Evolutionary conservation across 2,797 vertebrate genomes (phyloP).

Genomic region (Oreortyx pictus): DNA sequence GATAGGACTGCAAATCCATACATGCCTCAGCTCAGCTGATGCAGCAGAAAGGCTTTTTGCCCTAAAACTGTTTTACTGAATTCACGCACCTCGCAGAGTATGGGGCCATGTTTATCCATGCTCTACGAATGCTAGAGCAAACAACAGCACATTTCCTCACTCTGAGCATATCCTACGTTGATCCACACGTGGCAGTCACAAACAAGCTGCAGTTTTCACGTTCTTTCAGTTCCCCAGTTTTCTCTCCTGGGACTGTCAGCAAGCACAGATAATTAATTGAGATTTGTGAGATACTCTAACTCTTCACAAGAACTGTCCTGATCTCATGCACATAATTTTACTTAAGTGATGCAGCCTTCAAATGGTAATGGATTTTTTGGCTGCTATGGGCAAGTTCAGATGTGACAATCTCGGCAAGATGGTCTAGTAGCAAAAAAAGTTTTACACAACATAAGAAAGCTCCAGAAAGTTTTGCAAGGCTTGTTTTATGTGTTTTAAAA

Average conservation of each 20-base stretch:
- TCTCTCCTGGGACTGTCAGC: neutral
- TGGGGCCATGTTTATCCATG: neutral
- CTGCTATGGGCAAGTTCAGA: neutral
- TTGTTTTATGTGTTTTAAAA: neutral
- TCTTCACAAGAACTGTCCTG: neutral
- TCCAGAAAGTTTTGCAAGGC: neutral
- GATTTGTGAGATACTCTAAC: neutral
- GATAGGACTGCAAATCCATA: neutral
- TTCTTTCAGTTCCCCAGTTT: neutral
- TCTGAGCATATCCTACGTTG: neutral
- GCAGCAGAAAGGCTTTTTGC: neutral
- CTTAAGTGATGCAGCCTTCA: neutral
- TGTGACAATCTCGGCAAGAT: neutral
- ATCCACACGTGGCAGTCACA: neutral
- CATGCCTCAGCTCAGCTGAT: neutral
- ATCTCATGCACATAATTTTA: neutral
- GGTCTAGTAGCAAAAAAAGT: neutral
- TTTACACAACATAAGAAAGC: neutral
- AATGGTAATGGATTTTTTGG: neutral
- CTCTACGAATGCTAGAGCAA: neutral
- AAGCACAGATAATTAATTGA: neutral
- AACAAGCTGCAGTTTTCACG: neutral
- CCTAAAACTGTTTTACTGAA: neutral
- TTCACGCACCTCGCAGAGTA: neutral
- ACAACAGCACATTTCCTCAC: neutral